phyloP scores from a whole-genome alignment of 2,888 invertebrate genomes.

The Agapetus fuscipes region DNA sequence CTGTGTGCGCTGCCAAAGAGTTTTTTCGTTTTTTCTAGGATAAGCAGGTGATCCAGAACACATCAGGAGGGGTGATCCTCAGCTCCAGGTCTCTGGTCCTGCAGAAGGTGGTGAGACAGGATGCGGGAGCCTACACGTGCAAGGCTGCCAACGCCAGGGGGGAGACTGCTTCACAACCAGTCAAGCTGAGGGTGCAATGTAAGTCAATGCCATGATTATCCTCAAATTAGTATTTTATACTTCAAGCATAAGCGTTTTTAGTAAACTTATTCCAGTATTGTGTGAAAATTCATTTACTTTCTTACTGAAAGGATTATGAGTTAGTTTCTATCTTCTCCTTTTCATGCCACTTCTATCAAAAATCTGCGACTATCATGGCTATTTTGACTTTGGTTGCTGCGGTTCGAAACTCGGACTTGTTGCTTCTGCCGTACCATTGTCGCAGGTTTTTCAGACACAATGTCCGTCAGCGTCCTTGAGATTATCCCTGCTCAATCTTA shows the following conservation, averaged over 20 bases:
- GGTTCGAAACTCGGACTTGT: no score
- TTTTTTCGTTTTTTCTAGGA: constrained; percentile 46
- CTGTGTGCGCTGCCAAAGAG: no score
- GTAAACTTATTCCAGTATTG: background rate
- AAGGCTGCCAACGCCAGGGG: constrained; percentile 74
- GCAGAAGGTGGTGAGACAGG: constrained; percentile 71
- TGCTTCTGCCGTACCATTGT: no score
- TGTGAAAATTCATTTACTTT: background rate
- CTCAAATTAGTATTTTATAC: background rate
- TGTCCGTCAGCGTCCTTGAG: no score
- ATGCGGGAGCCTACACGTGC: constrained; percentile 79
- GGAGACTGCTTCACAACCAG: constrained; percentile 68
- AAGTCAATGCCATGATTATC: constrained; percentile 37
- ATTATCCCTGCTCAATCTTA: no score
- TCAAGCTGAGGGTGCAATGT: constrained; percentile 75
- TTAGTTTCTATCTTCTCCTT: no score
- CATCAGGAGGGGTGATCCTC: constrained; percentile 75
- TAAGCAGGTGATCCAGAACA: constrained; percentile 66
- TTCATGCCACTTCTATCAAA: no score
- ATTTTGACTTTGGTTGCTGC: no score
- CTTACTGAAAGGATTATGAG: no score
- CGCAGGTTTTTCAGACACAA: no score
- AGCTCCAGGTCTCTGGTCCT: constrained; percentile 82
- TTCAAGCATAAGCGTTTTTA: background rate
- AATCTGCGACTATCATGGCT: no score